These are phyloP conservation scores for Chaenogobius annularis DNA, from an alignment of 2,113 vertebrate species.

Conservation along the genomic window DNA sequence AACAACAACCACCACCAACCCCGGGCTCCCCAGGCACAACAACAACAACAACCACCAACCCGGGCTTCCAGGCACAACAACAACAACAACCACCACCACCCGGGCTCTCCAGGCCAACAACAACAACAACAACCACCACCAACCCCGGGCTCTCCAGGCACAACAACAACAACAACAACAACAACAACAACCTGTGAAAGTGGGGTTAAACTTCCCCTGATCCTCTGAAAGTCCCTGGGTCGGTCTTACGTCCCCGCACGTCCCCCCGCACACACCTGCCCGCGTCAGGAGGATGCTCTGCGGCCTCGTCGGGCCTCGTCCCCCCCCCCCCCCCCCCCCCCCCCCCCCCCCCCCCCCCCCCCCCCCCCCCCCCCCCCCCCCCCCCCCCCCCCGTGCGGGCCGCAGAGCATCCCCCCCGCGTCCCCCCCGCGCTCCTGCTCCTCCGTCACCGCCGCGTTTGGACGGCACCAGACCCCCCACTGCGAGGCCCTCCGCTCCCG, in stretches of 20 bases:
- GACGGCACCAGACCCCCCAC: neutral
- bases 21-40: too few species aligned
- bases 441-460: slow-evolving; percentile 1
- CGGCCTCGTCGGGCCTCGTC: slow-evolving; percentile 26
- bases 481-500: slow-evolving; percentile 7
- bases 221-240: neutral
- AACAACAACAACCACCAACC: too few species aligned
- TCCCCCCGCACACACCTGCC: neutral
- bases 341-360: neutral
- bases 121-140: too few species aligned
- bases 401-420: neutral
- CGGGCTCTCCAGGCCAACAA: too few species aligned
- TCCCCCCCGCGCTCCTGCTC: neutral
- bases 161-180: too few species aligned
- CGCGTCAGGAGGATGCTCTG: slow-evolving; percentile 23
- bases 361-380: neutral
- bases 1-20: too few species aligned
- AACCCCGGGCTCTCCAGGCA: too few species aligned
- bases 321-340: neutral
- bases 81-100: too few species aligned
- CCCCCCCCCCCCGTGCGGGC: too few species aligned
- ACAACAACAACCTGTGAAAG: too few species aligned
- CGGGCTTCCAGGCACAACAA: too few species aligned
- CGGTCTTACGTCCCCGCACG: neutral
- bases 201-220: slow-evolving; percentile 9